Conservation (phyloP, 2,888 invertebrate species). For the Barypeithes pellucidus region DNA sequence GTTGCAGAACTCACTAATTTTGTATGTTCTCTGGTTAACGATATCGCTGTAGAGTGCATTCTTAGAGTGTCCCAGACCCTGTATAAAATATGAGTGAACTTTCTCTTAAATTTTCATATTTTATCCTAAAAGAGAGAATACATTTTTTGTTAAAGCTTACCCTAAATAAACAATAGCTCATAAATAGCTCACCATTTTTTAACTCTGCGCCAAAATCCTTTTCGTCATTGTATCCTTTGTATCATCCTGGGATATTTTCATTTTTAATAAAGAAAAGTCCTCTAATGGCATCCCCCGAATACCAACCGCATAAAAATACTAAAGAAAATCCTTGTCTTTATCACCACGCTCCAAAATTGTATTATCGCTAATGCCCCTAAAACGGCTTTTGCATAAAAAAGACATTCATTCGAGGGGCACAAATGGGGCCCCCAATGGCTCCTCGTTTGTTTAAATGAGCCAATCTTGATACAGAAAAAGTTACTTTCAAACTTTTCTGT, state of each 20-base stretch:
- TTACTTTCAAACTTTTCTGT: constrained; percentile 39
- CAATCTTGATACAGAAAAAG: constrained; percentile 50
- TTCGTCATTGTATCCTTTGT: constrained; percentile 12
- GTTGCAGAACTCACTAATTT: too few species aligned
- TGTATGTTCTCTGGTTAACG: too few species aligned
- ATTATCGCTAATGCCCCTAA: constrained; percentile 49
- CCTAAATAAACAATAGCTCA: too few species aligned
- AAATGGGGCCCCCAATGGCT: constrained; percentile 40
- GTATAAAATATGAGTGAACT: too few species aligned
- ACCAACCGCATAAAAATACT: constrained; percentile 37
- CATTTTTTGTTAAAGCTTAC: too few species aligned
- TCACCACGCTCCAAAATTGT: constrained; percentile 46
- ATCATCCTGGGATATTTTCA: constrained; percentile 25
- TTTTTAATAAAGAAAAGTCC: constrained; percentile 46
- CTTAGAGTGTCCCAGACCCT: too few species aligned
- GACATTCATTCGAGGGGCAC: constrained; percentile 40
- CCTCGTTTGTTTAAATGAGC: constrained; percentile 47
- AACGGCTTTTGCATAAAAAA: constrained; percentile 52
- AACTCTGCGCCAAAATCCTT: neutral
- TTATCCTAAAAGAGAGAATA: too few species aligned
- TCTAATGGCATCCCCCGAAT: constrained; percentile 36
- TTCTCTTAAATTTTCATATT: too few species aligned
- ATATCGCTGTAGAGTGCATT: too few species aligned
- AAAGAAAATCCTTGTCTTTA: constrained; percentile 46
- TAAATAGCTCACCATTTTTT: neutral